Conservation (phyloP, 2,888 invertebrate species). For the Polylopha cassiicola region DNA sequence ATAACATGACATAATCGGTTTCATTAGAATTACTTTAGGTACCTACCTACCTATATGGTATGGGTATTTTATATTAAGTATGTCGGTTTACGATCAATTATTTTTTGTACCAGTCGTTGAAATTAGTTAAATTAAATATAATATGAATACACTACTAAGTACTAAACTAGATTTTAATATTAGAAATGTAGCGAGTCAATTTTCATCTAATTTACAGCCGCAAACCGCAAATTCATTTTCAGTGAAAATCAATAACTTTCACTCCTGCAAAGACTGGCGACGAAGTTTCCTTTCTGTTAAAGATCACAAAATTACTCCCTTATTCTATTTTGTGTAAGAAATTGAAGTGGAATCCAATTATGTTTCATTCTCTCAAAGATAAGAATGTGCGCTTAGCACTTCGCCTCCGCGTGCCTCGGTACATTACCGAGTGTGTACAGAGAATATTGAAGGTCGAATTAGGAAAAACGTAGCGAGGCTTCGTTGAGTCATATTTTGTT, state of each 20-base stretch:
- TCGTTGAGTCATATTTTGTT: conserved; percentile 6
- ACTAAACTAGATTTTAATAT: too few relatives aligned
- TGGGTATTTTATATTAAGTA: too few relatives aligned
- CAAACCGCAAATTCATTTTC: conserved; percentile 35
- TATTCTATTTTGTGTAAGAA: conserved; percentile 9
- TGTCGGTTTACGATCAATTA: too few relatives aligned
- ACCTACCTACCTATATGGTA: too few relatives aligned
- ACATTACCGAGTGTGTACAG: too few relatives aligned
- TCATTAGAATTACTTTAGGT: too few relatives aligned
- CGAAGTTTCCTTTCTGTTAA: conserved; percentile 18
- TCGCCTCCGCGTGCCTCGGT: conserved; percentile 3
- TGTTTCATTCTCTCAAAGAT: conserved; percentile 10
- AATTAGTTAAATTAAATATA: too few relatives aligned
- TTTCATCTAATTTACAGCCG: too few relatives aligned
- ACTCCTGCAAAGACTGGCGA: conserved; percentile 28
- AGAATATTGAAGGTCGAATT: conserved; percentile 4
- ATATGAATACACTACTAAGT: too few relatives aligned
- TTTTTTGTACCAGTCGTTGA: too few relatives aligned
- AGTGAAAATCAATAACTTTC: conserved; percentile 39
- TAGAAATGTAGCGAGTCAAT: too few relatives aligned
- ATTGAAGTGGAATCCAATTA: conserved; percentile 18
- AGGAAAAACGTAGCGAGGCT: conserved; percentile 7
- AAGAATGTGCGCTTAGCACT: conserved; percentile 8
- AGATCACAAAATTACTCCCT: conserved; percentile 10
- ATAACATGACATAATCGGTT: too few relatives aligned